Evolutionary conservation across 2,888 invertebrate genomes (phyloP).

Genomic region (Cinara cedri): DNA sequence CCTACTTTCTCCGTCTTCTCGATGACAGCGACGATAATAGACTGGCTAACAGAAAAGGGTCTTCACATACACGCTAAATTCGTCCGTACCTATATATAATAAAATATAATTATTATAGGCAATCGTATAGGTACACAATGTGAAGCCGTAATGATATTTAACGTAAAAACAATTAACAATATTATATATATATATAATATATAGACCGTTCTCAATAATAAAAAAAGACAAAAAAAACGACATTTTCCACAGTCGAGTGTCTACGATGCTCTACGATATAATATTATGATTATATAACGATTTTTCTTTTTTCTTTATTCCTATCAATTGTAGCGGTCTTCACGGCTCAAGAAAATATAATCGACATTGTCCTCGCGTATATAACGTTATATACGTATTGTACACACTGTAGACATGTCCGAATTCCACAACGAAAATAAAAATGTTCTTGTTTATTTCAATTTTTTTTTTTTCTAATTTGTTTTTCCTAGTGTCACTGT

Average conservation of each 20-base stretch:
- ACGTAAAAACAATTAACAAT: conserved; percentile 41
- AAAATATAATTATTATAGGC: not conserved
- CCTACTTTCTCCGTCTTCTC: conserved; percentile 44
- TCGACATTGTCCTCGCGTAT: conserved; percentile 41
- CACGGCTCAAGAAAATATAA: conserved; percentile 42
- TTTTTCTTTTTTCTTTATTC: conserved; percentile 19
- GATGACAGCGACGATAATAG: conserved; percentile 29
- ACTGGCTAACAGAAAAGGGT: conserved; percentile 22
- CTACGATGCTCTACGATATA: not conserved
- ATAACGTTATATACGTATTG: conserved; percentile 4
- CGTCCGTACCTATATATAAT: too few species aligned
- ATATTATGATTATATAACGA: conserved; percentile 37
- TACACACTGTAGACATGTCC: conserved; percentile 20
- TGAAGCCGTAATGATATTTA: conserved; percentile 33
- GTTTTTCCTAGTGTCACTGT: not conserved
- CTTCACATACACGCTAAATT: conserved; percentile 1
- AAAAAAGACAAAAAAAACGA: not conserved
- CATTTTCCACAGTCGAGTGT: not conserved
- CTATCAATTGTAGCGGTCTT: conserved; percentile 28
- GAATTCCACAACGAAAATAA: conserved; percentile 44
- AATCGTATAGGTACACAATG: conserved; percentile 19
- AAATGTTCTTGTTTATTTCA: conserved; percentile 39
- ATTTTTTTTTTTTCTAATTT: conserved; percentile 7
- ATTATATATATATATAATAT: too few species aligned
- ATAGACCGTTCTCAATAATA: conserved; percentile 31